Conservation (phyloP, 2,888 invertebrate species). For the Strigamia transsilvanica region DNA sequence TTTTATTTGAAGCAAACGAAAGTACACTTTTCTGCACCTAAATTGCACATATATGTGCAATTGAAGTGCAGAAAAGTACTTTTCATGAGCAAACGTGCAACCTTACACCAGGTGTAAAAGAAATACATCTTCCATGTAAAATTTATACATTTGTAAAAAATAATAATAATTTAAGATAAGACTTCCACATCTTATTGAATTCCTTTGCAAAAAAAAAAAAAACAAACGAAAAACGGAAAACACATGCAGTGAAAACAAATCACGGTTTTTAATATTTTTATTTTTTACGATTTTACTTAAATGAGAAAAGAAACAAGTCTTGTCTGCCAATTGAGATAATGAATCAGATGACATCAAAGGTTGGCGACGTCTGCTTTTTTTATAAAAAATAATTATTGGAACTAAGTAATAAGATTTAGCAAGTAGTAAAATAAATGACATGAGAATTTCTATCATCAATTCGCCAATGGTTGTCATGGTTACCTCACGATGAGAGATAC, state of each 20-base stretch:
- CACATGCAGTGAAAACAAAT: background rate
- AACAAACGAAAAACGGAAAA: too few relatives aligned
- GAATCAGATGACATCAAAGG: slow-evolving; percentile 44
- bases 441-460: slow-evolving; percentile 30
- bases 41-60: too few relatives aligned
- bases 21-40: too few relatives aligned
- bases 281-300: background rate
- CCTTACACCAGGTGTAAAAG: too few relatives aligned
- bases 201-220: too few relatives aligned
- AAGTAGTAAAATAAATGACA: slow-evolving; percentile 37
- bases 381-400: slow-evolving; percentile 1
- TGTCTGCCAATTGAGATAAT: slow-evolving; percentile 22
- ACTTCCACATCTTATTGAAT: too few relatives aligned
- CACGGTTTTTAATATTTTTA: background rate
- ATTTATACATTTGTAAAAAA: too few relatives aligned
- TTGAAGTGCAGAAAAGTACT: too few relatives aligned
- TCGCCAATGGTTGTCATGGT: slow-evolving; percentile 20
- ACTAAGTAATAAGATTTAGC: slow-evolving; percentile 43
- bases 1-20: too few relatives aligned
- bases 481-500: slow-evolving; percentile 16
- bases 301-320: background rate
- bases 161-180: too few relatives aligned
- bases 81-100: too few relatives aligned
- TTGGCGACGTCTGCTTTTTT: slow-evolving; percentile 17
- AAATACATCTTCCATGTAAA: too few relatives aligned